Evolutionary conservation across 2,888 invertebrate genomes (phyloP).

Genomic region (Himalopsyche kuldschensis): DNA sequence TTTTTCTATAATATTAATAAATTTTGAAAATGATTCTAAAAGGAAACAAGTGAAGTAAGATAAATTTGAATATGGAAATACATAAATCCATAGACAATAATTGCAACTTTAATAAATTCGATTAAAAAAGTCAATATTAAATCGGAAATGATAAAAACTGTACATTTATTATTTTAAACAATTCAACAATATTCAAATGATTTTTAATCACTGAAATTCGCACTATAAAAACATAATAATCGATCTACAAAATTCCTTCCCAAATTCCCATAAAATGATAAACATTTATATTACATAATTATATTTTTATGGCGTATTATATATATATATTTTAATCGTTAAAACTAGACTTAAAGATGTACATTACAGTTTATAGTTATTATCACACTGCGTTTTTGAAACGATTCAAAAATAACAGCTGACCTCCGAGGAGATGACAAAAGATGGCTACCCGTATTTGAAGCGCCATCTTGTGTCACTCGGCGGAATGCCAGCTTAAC

Average conservation of each 20-base stretch:
- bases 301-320: neutral
- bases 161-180: neutral
- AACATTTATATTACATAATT: neutral
- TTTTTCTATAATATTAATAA: no score
- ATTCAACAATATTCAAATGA: neutral
- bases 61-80: no score
- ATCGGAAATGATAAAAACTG: neutral
- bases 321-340: neutral
- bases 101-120: no score
- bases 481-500: neutral
- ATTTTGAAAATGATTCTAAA: no score
- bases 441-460: no score
- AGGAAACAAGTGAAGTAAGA: no score
- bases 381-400: neutral
- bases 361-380: neutral
- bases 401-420: neutral
- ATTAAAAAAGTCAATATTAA: neutral
- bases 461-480: neutral
- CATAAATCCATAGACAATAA: no score
- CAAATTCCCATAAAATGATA: neutral
- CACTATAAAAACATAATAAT: neutral
- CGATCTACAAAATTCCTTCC: neutral
- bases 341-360: neutral
- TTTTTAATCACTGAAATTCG: neutral
- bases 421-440: neutral